Conservation (phyloP, 2,113 vertebrate genomes). For the Perca schrenkii region DNA sequence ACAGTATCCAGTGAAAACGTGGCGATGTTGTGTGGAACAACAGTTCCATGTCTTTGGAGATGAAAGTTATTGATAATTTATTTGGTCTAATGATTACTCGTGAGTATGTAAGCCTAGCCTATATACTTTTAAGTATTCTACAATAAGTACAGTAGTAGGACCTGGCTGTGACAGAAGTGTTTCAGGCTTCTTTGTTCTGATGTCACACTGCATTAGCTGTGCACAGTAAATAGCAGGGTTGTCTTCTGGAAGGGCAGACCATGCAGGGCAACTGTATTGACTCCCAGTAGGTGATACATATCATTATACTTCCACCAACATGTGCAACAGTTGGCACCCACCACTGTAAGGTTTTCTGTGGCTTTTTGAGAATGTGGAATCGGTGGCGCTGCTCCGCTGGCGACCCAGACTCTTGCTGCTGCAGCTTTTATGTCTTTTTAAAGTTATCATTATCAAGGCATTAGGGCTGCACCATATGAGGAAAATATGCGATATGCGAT, state of each 20-base stretch:
- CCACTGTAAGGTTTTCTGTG: not conserved
- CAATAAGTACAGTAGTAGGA: not conserved
- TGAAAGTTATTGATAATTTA: too few relatives aligned
- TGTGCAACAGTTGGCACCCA: not conserved
- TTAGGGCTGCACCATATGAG: too few relatives aligned
- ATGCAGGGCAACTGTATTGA: too few relatives aligned
- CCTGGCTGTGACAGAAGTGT: not conserved
- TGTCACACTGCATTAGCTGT: conserved; percentile 8
- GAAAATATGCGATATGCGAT: too few relatives aligned
- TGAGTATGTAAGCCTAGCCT: not conserved
- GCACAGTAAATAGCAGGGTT: not conserved
- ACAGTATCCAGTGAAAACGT: too few relatives aligned
- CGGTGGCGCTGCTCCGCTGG: too few relatives aligned
- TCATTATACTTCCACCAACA: not conserved
- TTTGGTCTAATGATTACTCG: not conserved
- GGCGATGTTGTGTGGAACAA: too few relatives aligned
- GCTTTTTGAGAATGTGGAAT: not conserved
- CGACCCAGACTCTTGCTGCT: too few relatives aligned
- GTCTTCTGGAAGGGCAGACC: not conserved
- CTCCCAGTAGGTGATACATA: not conserved
- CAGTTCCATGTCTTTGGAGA: too few relatives aligned
- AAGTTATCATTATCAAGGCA: too few relatives aligned
- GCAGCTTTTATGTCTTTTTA: too few relatives aligned
- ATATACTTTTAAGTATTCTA: not conserved
- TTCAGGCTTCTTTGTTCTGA: not conserved